phyloP scores from a whole-genome alignment of 2,797 vertebrate species.

The Heliangelus exortis region DNA sequence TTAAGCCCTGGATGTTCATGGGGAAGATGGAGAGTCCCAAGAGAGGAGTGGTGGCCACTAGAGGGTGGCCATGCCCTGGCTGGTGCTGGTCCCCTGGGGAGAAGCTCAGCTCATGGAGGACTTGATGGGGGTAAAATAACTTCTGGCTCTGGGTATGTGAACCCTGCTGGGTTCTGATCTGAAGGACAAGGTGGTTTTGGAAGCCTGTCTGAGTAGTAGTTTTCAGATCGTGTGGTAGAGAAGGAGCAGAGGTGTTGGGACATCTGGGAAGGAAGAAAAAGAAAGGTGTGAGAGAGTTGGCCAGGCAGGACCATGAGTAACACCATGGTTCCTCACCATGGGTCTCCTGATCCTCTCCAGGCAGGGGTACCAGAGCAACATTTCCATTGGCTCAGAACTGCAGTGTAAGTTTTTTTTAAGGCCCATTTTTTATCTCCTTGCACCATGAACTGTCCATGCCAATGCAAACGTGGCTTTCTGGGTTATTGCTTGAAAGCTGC shows the following conservation, averaged over 20 bases:
- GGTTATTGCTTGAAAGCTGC: not conserved
- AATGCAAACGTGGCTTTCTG: not conserved
- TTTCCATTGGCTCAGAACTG: not conserved
- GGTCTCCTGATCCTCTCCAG: not conserved
- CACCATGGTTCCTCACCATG: fast-evolving
- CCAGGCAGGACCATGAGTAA: not conserved
- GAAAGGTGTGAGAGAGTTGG: not conserved
- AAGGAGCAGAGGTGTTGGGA: not conserved
- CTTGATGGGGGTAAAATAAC: not conserved
- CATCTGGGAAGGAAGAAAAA: not conserved
- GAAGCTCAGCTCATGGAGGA: not conserved
- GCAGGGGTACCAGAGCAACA: not conserved
- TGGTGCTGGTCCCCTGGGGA: not conserved
- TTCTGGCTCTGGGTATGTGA: not conserved
- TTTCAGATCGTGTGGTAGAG: not conserved
- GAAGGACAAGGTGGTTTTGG: fast-evolving
- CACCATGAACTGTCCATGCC: not conserved
- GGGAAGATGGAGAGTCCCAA: not conserved
- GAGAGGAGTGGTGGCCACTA: slow-evolving; percentile 33
- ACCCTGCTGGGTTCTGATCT: not conserved
- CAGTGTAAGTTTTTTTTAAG: not conserved
- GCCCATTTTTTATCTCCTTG: not conserved
- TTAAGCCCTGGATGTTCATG: fast-evolving
- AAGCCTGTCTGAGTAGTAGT: not conserved
- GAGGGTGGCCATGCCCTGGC: slow-evolving; percentile 41